Base-by-base conservation (phyloP, 2,888 invertebrate species). In the Lomographa bimaculata region DNA sequence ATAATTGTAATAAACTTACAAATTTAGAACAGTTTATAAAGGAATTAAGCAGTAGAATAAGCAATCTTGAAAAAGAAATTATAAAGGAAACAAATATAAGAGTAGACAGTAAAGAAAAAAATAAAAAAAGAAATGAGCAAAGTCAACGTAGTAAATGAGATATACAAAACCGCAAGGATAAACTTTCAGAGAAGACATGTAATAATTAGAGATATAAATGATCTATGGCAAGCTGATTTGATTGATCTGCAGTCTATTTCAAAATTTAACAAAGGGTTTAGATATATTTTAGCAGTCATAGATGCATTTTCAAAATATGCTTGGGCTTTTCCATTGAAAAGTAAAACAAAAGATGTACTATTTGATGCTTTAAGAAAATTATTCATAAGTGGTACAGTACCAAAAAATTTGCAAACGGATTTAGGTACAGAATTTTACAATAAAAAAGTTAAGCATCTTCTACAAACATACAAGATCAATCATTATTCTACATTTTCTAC, bases 191-290 rank as follows among this genome's bases (percentile, higher is more conserved):
- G 71, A 12, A 53, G 73, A 28, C 40, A 46, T 23, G 69, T 70
- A 12, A 56, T 67, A 12, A 55, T 70, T 16, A 64, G 66, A 39
- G 71, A 66, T 30, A 46, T 77, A 5, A 64, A 75, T 54, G 72
- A 79, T 48, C 55, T 73, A 5, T 75, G 71, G 74, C 79, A 79
- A 58, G 65, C 67, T 7, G 76, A 80, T 64, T 59, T 78, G 7
- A 71, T 55, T 33, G 64, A 49, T 27, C 38, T 48, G 43, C 49
- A 46, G 30, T 19, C 17, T 14, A 11, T 30, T 10, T 38, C 25
- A 5, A 35, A 35, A n/a, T 5, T 4, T 10, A 37, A 42, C 18
- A 4, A 8, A 1, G 23, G 14, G 1, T 12, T 17, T 17, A 41
- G 11, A 2, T 41, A 21, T 14, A 27, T 41, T 5, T 23, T 41